phyloP scores from a whole-genome alignment of 2,888 invertebrate genomes.

The Nematopogon swammerdamellus region DNA sequence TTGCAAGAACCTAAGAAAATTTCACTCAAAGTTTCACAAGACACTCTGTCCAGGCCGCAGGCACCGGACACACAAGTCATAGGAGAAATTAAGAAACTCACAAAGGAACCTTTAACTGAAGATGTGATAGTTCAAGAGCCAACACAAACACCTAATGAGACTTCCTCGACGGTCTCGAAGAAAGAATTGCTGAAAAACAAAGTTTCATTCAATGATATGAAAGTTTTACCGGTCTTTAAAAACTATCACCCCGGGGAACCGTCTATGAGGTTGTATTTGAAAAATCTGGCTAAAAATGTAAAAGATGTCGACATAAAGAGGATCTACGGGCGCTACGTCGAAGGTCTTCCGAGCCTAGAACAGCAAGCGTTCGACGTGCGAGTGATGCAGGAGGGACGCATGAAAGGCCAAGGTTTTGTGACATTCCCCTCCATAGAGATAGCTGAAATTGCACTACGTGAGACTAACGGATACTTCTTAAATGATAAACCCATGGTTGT shows the following conservation, averaged over 20 bases:
- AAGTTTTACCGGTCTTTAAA: constrained; percentile 74
- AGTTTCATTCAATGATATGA: constrained; percentile 68
- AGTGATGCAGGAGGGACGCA: constrained; percentile 90
- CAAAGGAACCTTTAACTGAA: constrained; percentile 20
- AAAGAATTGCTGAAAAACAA: constrained; percentile 66
- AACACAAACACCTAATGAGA: constrained; percentile 18
- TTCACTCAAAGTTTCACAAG: constrained; percentile 34
- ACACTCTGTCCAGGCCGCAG: constrained; percentile 28
- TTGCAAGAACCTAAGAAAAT: constrained; percentile 41
- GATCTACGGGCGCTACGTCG: constrained; percentile 69
- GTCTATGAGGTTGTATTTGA: constrained; percentile 84
- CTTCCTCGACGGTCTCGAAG: constrained; percentile 51
- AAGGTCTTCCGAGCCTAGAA: constrained; percentile 32
- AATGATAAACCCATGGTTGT: constrained; percentile 91
- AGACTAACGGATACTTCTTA: constrained; percentile 85
- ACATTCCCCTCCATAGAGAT: constrained; percentile 68
- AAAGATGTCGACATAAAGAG: constrained; percentile 70
- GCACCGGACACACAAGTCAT: constrained; percentile 31
- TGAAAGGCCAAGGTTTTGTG: constrained; percentile 96
- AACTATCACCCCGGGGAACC: constrained; percentile 82
- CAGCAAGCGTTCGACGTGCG: constrained; percentile 62
- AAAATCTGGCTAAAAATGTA: constrained; percentile 83
- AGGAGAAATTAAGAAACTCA: constrained; percentile 41
- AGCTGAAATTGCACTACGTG: constrained; percentile 72
- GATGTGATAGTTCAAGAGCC: too few species aligned